These are phyloP conservation scores for Andrena camellia DNA, from an alignment of 2,888 invertebrate genomes.

Conservation along the genomic window DNA sequence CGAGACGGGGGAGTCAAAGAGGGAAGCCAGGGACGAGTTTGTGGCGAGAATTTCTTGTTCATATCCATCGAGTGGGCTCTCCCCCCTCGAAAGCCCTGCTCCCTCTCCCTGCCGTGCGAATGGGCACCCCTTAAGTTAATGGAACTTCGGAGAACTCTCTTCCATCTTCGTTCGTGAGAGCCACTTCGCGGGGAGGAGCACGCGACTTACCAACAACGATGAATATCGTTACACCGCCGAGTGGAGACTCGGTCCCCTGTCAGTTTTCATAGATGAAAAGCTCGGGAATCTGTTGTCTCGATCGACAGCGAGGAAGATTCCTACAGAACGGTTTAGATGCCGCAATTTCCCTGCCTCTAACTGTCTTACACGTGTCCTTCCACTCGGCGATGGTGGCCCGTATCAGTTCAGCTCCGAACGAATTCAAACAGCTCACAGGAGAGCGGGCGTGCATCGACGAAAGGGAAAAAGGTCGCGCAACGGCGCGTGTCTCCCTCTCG, in stretches of 20 bases:
- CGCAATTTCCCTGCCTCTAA: neutral
- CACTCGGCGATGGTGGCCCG: too few relatives aligned
- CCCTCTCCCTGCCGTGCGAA: conserved; percentile 30
- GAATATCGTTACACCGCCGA: conserved; percentile 54
- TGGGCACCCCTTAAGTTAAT: conserved; percentile 60
- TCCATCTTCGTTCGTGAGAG: conserved; percentile 62
- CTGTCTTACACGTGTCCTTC: too few relatives aligned
- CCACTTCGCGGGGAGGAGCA: conserved; percentile 29
- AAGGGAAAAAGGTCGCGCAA: conserved; percentile 17
- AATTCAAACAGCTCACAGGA: neutral
- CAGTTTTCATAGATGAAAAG: conserved; percentile 19
- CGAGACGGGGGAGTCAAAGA: neutral
- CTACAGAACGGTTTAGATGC: neutral
- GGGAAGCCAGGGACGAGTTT: conserved; percentile 39
- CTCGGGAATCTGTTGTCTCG: conserved; percentile 27
- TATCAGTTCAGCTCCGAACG: too few relatives aligned
- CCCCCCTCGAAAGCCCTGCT: conserved; percentile 16
- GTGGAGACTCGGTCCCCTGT: conserved; percentile 33
- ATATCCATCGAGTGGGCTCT: conserved; percentile 47
- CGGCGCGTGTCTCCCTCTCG: conserved; percentile 69
- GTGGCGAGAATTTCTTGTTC: conserved; percentile 61
- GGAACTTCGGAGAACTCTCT: conserved; percentile 63
- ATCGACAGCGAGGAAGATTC: conserved; percentile 3
- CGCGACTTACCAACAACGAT: conserved; percentile 56
- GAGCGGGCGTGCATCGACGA: conserved; percentile 9